Base-by-base conservation (phyloP, 1,140 invertebrate genomes). In the Macrocentrus cingulum region DNA sequence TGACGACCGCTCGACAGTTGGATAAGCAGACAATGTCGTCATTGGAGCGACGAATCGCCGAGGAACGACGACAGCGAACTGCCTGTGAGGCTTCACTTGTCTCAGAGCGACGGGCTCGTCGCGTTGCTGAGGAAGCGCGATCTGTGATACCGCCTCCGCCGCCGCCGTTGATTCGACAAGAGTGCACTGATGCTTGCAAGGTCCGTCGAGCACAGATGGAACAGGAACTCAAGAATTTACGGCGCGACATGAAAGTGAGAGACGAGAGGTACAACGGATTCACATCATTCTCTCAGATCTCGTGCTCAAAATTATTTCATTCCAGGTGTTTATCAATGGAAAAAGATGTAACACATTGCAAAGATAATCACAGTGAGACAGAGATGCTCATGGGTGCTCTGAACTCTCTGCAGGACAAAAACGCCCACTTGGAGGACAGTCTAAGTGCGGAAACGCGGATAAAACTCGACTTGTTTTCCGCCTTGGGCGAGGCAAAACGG, bases 401-500 rank as follows among this genome's bases (percentile, higher is more conserved):
- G 37, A 85, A 84, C 59, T 85, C 86, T 23, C 85, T 95, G 76
- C 90, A 94, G 79, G 91, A 95, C 60, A 93, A 94, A 80, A 95
- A 91, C 75, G 75, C 84, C 65, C 91, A 92, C 74, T 82, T 95
- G 55, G 94, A 99, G 80, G 92, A 91, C 68, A 94, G 91, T 74
- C 84, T 99, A 48, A 95, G 91, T 63, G 92, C 94, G 19, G 95
- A 98, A 83, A 99, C 94, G 42, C 84, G 94, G 59, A 89, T 98
- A 76, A 98, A 98, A 81, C 84, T 98, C 57, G 94, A 98, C 82
- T 84, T 99, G 55, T 97, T 98, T 80, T 96, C 93, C 55, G 95
- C 95, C 57, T 85, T 98, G 32, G 95, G 95, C 16, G 95, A 96
- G 75, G 94, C 92, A 34, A 95, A 96, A 78, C 84, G 95, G 41